Base-by-base conservation (phyloP, 2,797 vertebrate genomes). In the Chiroxiphia lanceolata region DNA sequence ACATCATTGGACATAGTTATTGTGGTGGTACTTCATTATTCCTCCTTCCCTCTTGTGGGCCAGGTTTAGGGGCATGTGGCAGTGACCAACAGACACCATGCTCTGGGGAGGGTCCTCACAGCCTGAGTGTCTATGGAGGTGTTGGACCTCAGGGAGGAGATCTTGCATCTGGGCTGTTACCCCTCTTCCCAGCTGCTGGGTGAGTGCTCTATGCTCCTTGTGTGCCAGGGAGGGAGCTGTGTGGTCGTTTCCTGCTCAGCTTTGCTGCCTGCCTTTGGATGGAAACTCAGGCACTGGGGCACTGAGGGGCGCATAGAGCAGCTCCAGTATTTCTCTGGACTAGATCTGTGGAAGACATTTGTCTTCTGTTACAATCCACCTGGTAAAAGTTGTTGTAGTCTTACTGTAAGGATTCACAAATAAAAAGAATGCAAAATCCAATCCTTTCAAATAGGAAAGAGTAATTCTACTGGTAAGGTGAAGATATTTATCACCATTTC, bases 1-100 rank as follows among this genome's bases (percentile, higher is more conserved):
- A 0, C 3, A 5, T 57, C 72, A 11, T 4, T 64, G 53, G 15
- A 60, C 61, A n/a, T 7, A 11, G 50, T 22, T 71, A 29, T 1
- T 76, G 63, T 9, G 47, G 38, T 29, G 22, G n/a, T n/a, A n/a
- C n/a, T n/a, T 54, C 26, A 3, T 50, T 69, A 50, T 61, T n/a
- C 54, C 18, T 48, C 33, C 63, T 54, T 57, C 50, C 33, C 19
- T 25, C 13, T 51, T 0, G 0, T 0, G 0, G 6, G 17, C 18
- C 21, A 36, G 27, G 8, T 40, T 53, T 69, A 22, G n/a, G 54
- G 54, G 5, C 40, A 29, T 5, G 21, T 42, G 42, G 20, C 48
- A 7, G 29, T 3, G 34, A 25, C 38, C 40, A 25, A 31, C 19
- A 50, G 64, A 20, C 20, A 16, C 0, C 1, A 1, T 25, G 67